Conservation (phyloP, 2,113 vertebrate species). For the Hemibagrus wyckioides region DNA sequence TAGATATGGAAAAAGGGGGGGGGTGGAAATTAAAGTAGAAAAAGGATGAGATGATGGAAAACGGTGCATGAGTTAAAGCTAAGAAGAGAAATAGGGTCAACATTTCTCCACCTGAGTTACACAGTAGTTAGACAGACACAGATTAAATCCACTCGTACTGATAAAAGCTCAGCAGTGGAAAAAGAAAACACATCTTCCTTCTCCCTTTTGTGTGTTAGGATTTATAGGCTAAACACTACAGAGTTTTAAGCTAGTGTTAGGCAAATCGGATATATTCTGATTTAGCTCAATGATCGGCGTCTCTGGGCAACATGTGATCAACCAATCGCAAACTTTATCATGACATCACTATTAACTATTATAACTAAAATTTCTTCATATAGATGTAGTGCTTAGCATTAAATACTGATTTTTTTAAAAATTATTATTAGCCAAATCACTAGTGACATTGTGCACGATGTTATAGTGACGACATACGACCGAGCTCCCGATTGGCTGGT, state of each 20-base stretch:
- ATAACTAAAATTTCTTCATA: background rate
- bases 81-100: slow-evolving; percentile 36
- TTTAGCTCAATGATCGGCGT: background rate
- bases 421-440: background rate
- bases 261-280: background rate
- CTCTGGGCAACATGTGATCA: background rate
- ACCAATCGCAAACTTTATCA: background rate
- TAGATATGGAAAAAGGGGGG: slow-evolving; percentile 21
- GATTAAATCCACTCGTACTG: slow-evolving; percentile 25
- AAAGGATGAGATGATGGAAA: slow-evolving; percentile 59
- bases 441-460: background rate
- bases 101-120: slow-evolving; percentile 55
- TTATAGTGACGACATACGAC: background rate
- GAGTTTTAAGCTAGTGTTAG: slow-evolving; percentile 8
- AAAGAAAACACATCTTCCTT: background rate
- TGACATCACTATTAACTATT: background rate
- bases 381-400: background rate
- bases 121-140: slow-evolving; percentile 41
- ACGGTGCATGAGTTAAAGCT: slow-evolving; percentile 38
- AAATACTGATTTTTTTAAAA: background rate
- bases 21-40: slow-evolving; percentile 38
- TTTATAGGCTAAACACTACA: background rate
- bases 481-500: background rate
- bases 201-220: slow-evolving; percentile 16
- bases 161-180: background rate